phyloP scores from a whole-genome alignment of 1,140 invertebrate species.

The Rhopalosiphum padi region DNA sequence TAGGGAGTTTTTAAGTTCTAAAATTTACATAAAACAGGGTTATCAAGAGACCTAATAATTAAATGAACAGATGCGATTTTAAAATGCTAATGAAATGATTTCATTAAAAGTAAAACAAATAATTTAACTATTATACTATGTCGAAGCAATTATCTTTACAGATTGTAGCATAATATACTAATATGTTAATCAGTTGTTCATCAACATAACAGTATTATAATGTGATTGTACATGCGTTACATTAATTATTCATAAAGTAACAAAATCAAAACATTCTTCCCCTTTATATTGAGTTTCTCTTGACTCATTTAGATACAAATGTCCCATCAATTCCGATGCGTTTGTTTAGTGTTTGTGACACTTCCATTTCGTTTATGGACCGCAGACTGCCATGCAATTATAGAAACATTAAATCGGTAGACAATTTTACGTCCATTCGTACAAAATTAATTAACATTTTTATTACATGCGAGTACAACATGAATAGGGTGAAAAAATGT shows the following conservation, averaged over 20 bases:
- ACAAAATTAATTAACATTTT: constrained; percentile 56
- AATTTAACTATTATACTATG: not conserved
- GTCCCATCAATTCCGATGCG: not conserved
- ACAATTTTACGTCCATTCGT: constrained; percentile 21
- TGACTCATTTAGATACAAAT: constrained; percentile 7
- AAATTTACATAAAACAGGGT: not conserved
- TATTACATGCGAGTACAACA: not conserved
- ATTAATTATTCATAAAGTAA: constrained; percentile 9
- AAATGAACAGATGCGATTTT: not conserved
- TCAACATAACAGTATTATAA: not conserved
- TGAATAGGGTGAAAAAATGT: constrained; percentile 39
- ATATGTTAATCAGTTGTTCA: not conserved
- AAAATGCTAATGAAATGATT: not conserved
- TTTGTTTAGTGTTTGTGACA: constrained; percentile 49
- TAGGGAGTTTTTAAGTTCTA: not conserved
- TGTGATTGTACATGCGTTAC: not conserved
- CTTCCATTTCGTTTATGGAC: constrained; percentile 27
- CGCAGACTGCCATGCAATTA: constrained; percentile 28
- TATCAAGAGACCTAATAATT: not conserved
- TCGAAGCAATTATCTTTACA: not conserved
- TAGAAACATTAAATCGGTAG: constrained; percentile 36
- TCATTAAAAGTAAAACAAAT: not conserved
- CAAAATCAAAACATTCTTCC: constrained; percentile 8
- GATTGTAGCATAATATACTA: not conserved
- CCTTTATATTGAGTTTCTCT: not conserved